These are phyloP conservation scores for Laspeyria flexula DNA, from an alignment of 2,888 invertebrate species.

Conservation along the genomic window DNA sequence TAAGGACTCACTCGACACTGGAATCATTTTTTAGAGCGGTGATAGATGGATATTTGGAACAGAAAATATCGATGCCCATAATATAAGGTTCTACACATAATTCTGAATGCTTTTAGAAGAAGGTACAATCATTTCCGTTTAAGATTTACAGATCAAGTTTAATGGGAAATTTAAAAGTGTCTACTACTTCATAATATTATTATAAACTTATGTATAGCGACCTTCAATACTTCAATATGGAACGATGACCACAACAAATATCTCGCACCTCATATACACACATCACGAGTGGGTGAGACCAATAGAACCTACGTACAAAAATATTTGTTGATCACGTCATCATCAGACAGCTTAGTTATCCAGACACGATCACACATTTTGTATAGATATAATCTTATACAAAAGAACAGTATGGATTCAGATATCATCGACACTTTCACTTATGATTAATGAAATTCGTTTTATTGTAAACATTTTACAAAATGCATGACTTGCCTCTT, in stretches of 20 bases:
- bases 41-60: too few species aligned
- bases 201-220: too few species aligned
- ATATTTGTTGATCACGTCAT: slow-evolving; percentile 31
- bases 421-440: slow-evolving; percentile 53
- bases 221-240: slow-evolving; percentile 26
- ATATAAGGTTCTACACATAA: too few species aligned
- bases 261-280: slow-evolving; percentile 9
- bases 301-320: slow-evolving; percentile 27
- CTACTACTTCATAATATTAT: too few species aligned
- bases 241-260: slow-evolving; percentile 27
- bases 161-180: too few species aligned
- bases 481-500: slow-evolving; percentile 24
- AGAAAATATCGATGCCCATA: too few species aligned
- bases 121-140: too few species aligned
- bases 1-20: too few species aligned
- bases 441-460: slow-evolving; percentile 46
- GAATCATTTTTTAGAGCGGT: too few species aligned
- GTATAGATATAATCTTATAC: slow-evolving; percentile 34
- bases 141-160: too few species aligned
- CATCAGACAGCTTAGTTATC: slow-evolving; percentile 31
- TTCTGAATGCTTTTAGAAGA: too few species aligned
- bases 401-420: slow-evolving; percentile 38
- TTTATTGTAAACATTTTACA: slow-evolving; percentile 28
- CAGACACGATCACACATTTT: slow-evolving; percentile 17
- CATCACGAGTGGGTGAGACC: slow-evolving; percentile 41